phyloP scores from a whole-genome alignment of 2,888 invertebrate genomes.

The Itoplectis maculator region DNA sequence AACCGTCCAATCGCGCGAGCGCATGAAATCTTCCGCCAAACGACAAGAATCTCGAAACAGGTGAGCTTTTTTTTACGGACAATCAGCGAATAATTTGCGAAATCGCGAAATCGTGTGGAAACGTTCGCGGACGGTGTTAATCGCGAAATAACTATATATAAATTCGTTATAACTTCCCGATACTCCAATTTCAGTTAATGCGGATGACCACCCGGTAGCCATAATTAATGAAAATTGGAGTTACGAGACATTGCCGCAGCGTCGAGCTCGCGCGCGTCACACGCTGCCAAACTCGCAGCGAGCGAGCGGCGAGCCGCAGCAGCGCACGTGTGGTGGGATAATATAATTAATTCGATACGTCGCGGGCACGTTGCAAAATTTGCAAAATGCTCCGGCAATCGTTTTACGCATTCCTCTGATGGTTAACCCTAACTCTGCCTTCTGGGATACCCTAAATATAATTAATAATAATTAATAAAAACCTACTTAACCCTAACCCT shows the following conservation, averaged over 20 bases:
- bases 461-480: no score
- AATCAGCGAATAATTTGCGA: neutral
- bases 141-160: conserved; percentile 45
- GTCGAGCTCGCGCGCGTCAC: no score
- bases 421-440: no score
- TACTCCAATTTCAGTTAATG: conserved; percentile 60
- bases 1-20: neutral
- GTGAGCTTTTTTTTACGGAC: neutral
- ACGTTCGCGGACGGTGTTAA: conserved; percentile 18
- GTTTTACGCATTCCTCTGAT: neutral
- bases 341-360: conserved; percentile 55
- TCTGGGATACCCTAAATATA: no score
- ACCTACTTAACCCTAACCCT: no score
- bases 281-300: conserved; percentile 16
- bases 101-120: neutral
- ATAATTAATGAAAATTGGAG: conserved; percentile 64
- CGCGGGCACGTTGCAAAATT: conserved; percentile 28
- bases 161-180: conserved; percentile 55
- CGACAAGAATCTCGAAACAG: neutral
- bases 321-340: conserved; percentile 36
- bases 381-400: conserved; percentile 9
- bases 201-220: conserved; percentile 43
- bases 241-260: conserved; percentile 44
- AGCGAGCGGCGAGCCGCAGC: conserved; percentile 42
- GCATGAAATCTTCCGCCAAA: neutral